Conservation (phyloP, 2,888 invertebrate species). For the Chymomyza amoena region DNA sequence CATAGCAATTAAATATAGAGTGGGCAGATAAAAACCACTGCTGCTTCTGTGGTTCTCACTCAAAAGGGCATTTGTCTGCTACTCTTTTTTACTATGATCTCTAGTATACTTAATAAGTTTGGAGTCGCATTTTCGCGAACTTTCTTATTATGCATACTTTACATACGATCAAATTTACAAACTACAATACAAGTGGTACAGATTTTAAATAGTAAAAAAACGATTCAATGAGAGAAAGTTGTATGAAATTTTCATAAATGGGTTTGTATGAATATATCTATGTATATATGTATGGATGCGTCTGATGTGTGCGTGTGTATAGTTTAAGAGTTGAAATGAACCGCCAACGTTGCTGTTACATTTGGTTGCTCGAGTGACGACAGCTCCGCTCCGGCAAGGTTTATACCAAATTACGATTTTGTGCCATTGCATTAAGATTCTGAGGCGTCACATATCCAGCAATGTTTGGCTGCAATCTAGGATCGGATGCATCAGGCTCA, state of each 20-base stretch:
- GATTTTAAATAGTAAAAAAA: neutral
- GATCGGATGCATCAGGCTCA: neutral
- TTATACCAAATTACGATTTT: constrained; percentile 61
- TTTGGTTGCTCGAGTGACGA: too few species aligned
- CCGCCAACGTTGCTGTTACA: neutral
- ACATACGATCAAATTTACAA: neutral
- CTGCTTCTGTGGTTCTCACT: too few species aligned
- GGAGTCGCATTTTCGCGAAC: too few species aligned
- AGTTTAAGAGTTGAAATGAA: neutral
- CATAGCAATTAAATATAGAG: too few species aligned
- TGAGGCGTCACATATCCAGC: constrained; percentile 74
- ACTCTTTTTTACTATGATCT: too few species aligned
- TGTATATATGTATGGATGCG: neutral
- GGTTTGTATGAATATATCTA: too few species aligned
- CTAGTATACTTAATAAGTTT: too few species aligned
- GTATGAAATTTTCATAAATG: neutral
- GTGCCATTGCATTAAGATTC: constrained; percentile 68
- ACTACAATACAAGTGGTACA: neutral
- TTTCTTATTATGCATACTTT: too few species aligned
- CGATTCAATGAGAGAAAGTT: neutral
- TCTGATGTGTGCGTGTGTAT: neutral
- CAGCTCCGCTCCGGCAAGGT: neutral
- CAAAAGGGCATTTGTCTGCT: too few species aligned
- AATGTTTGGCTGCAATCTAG: constrained; percentile 44
- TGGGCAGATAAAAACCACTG: too few species aligned